Conservation (phyloP, 2,888 invertebrate genomes). For the Parapristionchus giblindavisi region DNA sequence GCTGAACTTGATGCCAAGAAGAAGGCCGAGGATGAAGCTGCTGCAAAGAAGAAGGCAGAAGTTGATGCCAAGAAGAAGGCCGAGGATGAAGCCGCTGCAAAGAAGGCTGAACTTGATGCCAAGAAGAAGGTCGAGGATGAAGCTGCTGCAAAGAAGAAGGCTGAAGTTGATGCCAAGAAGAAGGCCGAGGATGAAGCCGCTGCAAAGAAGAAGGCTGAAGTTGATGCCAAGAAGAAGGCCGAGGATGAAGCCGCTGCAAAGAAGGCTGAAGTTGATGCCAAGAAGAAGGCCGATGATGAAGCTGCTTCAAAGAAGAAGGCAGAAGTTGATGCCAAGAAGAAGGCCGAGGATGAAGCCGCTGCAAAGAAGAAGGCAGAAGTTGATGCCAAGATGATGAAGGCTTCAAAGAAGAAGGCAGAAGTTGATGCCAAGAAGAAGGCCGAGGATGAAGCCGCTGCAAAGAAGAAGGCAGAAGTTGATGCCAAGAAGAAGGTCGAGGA, state of each 20-base stretch:
- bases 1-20: too few species aligned
- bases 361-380: background rate
- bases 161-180: too few species aligned
- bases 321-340: too few species aligned
- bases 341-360: background rate
- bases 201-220: background rate
- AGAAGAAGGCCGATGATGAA: background rate
- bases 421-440: background rate
- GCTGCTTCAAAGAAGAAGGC: background rate
- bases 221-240: background rate
- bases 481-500: background rate
- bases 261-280: background rate
- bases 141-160: background rate
- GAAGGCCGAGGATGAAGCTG: background rate
- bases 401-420: background rate
- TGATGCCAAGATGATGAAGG: background rate
- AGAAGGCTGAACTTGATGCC: background rate
- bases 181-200: background rate
- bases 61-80: background rate
- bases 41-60: background rate
- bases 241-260: too few species aligned
- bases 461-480: background rate
- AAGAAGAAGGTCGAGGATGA: background rate
- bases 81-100: too few species aligned
- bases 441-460: too few species aligned